Evolutionary conservation across 2,888 invertebrate genomes (phyloP), one percentile per base, ranked within the genome.

Genomic region (Bruchidius siliquastri): DNA sequence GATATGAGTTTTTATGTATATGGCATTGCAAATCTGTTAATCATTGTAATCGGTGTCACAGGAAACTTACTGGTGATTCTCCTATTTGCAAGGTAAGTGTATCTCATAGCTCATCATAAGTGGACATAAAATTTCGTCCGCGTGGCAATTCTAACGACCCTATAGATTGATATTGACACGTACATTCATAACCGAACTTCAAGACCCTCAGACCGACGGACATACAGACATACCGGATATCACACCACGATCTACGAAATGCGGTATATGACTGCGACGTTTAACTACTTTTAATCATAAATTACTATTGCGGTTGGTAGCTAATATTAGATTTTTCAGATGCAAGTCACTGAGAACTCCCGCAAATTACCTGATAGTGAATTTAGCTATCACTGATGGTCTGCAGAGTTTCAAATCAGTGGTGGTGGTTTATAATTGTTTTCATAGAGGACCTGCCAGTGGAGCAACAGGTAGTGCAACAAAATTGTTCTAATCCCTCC

Each of bases 341-440:
- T 92, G 92, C 83, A 91, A 91, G 78, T 88, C 91, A 0, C 86
- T 94, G 73, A 88, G 93, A 67, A 93, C 93, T 10, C 91, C 93
- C 1, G 93, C 93, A 22, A 94, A 94, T 84, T 91, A 91, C 71
- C 86, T 94, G 70, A 91, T 94, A 22, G 90, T 92, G 72, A 94
- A 94, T 85, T 88, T 94, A 80, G 94, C 94, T 3, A 86, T 93
- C 69, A 93, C 93, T 80, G 94, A 94, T 85, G 90, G 92, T 77
- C 80, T 92, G 26, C 92, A 94, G 91, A 88, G 93, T 77, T 87
- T 90, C 72, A 92, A 93, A 86, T 91, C 92, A 73, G 93, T 93
- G 0, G 88, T 94, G 74, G 93, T 93, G 81, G 90, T 93, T 73
- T 92, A 92, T 86, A 94, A 94, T 85, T 92, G 92, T 69, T 89